Base-by-base conservation (phyloP, 2,888 invertebrate species). In the Argyra leucocephala region DNA sequence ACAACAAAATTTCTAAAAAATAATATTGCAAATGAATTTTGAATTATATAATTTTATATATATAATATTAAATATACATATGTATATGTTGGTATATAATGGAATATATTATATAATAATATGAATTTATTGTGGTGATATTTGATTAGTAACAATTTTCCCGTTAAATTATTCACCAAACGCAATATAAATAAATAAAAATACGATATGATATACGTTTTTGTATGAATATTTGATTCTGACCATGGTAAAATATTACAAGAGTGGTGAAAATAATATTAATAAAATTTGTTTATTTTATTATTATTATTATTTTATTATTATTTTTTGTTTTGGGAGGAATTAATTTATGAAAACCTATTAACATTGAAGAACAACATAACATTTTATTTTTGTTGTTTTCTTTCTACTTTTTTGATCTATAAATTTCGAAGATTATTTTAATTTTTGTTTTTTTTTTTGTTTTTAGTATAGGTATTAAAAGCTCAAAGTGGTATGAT, bases 311-410 rank as follows among this genome's bases (percentile, higher is more conserved):
- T n/a, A n/a, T n/a, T n/a, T n/a, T n/a, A n/a, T n/a, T n/a, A n/a
- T n/a, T 31, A 31, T 31, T 31, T 31, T 31, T 31, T 10, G 31
- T 31, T 48, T 48, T 48, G 15, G 48, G 18, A 18, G 48, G 48
- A 48, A 48, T 48, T 48, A 48, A 48, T 48, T 48, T 48, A 48
- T n/a, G 6, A 48, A 48, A 48, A 48, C 48, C 48, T 48, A 48
- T 48, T 48, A 48, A 48, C 48, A 48, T 48, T 48, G 48, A 48
- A 48, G 48, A 48, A 48, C 2, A 48, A 18, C 9, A 48, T 48
- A 48, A 18, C 18, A 18, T 48, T 37, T 9, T 6, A 37, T 37
- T 37, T 37, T 48, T 48, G 15, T n/a, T 18, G 48, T 18, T 48
- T 48, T 12, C 18, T 18, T 48, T 18, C 18, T 3, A 48, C 9